These are phyloP conservation scores for Cheumatopsyche charites DNA, from an alignment of 1,140 invertebrate genomes.

Conservation along the genomic window DNA sequence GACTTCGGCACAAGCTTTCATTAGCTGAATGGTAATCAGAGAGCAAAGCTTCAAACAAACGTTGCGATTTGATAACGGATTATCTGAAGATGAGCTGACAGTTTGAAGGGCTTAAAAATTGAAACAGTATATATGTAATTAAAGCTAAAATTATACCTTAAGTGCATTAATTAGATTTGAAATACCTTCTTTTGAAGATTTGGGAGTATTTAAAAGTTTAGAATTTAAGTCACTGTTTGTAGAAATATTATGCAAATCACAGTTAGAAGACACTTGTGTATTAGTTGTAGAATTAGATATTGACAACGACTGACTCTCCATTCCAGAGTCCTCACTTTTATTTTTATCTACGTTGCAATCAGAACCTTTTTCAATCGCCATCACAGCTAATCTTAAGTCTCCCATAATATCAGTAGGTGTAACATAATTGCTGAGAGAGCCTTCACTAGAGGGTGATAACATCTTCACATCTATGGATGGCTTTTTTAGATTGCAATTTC, in stretches of 20 bases:
- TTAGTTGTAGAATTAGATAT: constrained; percentile 39
- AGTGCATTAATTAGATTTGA: neutral
- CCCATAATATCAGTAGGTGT: constrained; percentile 41
- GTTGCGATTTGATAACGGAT: constrained; percentile 56
- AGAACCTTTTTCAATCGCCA: constrained; percentile 34
- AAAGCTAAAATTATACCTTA: too few species aligned
- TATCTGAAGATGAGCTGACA: constrained; percentile 48
- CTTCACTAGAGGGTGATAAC: constrained; percentile 42
- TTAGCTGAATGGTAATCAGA: constrained; percentile 74
- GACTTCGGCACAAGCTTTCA: constrained; percentile 69
- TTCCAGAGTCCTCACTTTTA: constrained; percentile 43
- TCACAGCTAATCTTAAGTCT: constrained; percentile 35
- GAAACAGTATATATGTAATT: neutral
- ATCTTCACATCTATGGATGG: constrained; percentile 4
- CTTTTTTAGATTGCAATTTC: constrained; percentile 27
- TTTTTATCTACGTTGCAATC: constrained; percentile 22
- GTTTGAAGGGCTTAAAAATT: constrained; percentile 13
- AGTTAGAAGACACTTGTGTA: constrained; percentile 33
- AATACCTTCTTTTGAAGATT: constrained; percentile 38
- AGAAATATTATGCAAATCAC: constrained; percentile 36
- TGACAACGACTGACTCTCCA: constrained; percentile 45
- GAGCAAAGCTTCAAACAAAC: constrained; percentile 77
- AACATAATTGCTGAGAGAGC: constrained; percentile 43
- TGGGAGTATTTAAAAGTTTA: neutral
- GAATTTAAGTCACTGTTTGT: neutral